Base-by-base conservation (phyloP, 2,113 vertebrate genomes). In the Neomonachus schauinslandi region DNA sequence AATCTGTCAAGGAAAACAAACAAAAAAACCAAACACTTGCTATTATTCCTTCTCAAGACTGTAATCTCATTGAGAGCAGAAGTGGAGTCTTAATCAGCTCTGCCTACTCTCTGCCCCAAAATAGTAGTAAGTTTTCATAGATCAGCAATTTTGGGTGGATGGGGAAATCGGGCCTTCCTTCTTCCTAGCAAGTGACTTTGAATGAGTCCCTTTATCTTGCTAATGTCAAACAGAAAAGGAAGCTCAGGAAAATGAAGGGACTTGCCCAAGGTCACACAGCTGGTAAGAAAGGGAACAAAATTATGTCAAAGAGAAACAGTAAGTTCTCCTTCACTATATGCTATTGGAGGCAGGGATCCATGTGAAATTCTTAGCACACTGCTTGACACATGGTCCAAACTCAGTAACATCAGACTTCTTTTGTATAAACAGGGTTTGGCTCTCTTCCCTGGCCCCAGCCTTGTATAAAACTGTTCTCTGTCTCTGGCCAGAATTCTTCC, bases 61-160 rank as follows among this genome's bases (percentile, higher is more conserved):
- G 33, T 76, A n/a, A 74, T 53, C 83, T 83, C 89, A 53, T 69
- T 88, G 83, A 92, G 49, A 95, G 39, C 83, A 92, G 55, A 36
- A 71, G 51, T 61, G 57, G 39, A 76, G 42, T 49, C 22, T 63
- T 69, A 69, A 69, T 79, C 89, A 63, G 53, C 46, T 67, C 85
- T 90, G 80, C 71, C 80, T 39, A 46, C 53, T 93, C 49, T 79
- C 26, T 42, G 55, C 39, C 57, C 71, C 26, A 13, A 93, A 82
- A 91, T 42, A 67, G 74, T 59, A 53, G 26, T 21, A 42, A 6
- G 18, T 59, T 39, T 53, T 84, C 93, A n/a, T 11, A 46, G 33
- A 89, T 71, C 53, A 36, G 72, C 42, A 63, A 89, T 49, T 63
- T 53, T 87, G 46, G 84, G 42, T 79, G 42, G 63, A 10, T 42